Percentiles rank a stretch among this genome's conserved stretches.
These are phyloP conservation scores for Ectemnius cavifrons DNA, from an alignment of 2,888 invertebrate species.

Conservation along the genomic window DNA sequence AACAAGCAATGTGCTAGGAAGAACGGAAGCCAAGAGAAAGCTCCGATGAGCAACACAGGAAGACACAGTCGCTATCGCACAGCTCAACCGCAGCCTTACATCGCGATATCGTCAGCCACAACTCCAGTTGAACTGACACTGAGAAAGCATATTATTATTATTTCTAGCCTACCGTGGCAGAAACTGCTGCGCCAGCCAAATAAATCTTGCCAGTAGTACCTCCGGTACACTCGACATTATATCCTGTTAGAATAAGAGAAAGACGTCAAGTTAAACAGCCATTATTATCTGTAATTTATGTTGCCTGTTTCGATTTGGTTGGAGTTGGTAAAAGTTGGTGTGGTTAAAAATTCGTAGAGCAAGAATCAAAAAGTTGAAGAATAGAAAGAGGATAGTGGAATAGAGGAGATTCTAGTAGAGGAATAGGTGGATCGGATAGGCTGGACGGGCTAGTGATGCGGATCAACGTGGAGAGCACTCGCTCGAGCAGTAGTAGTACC, in stretches of 20 bases:
- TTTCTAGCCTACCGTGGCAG: too few species aligned
- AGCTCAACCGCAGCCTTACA: conserved; percentile 14
- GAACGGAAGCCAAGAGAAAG: conserved; percentile 9
- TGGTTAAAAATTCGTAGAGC: background rate
- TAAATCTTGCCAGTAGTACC: too few species aligned
- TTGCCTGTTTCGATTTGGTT: background rate
- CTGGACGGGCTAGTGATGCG: conserved; percentile 22
- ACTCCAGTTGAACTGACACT: conserved; percentile 1
- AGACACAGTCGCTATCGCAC: background rate
- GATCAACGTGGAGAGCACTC: conserved; percentile 31
- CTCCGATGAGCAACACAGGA: conserved; percentile 11
- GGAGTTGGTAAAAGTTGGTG: background rate
- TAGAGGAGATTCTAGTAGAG: background rate
- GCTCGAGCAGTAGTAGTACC: conserved; percentile 53
- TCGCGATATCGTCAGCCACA: conserved; percentile 6
- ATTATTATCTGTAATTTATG: too few species aligned
- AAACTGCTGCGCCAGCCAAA: too few species aligned
- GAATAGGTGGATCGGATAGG: conserved; percentile 16
- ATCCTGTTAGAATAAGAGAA: too few species aligned
- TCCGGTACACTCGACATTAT: too few species aligned
- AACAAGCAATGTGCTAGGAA: background rate
- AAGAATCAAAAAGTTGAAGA: background rate
- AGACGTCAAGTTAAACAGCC: too few species aligned
- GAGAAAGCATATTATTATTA: too few species aligned
- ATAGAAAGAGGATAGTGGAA: conserved; percentile 9